These are phyloP conservation scores for Sebastes variabilis DNA, from an alignment of 2,797 vertebrate genomes.

Conservation along the genomic window DNA sequence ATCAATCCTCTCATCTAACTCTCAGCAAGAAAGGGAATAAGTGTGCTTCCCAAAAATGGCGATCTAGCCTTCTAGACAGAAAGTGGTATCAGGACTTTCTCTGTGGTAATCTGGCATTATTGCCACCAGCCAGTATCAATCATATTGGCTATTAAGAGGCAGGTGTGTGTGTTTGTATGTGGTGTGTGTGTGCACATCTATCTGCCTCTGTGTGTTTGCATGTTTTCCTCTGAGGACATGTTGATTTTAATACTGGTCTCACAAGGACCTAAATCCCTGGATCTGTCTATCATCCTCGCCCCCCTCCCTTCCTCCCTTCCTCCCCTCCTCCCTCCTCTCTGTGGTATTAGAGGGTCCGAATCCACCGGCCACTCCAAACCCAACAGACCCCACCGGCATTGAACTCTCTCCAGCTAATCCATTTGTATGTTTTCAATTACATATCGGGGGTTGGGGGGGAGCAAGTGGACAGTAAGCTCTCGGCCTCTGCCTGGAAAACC, in stretches of 20 bases:
- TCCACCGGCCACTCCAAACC: slow-evolving; percentile 48
- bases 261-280: slow-evolving; percentile 67
- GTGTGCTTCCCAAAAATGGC: background rate
- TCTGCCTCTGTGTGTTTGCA: slow-evolving; percentile 27
- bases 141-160: background rate
- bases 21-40: background rate
- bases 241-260: slow-evolving; percentile 65
- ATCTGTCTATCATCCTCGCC: slow-evolving; percentile 40
- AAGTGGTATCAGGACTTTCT: background rate
- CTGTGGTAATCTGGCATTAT: background rate
- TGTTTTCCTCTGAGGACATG: slow-evolving; percentile 39
- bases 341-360: slow-evolving; percentile 58
- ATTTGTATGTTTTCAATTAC: slow-evolving; percentile 82
- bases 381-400: slow-evolving; percentile 48
- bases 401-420: slow-evolving; percentile 80
- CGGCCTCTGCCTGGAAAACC: slow-evolving; percentile 60
- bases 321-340: background rate
- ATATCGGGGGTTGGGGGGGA: slow-evolving; percentile 48
- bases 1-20: background rate
- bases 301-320: background rate
- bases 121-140: background rate
- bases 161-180: background rate
- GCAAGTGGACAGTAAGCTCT: slow-evolving; percentile 70
- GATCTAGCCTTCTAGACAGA: background rate
- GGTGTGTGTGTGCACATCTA: background rate